Conservation (phyloP, 2,888 invertebrate species). For the Noctua pronuba region DNA sequence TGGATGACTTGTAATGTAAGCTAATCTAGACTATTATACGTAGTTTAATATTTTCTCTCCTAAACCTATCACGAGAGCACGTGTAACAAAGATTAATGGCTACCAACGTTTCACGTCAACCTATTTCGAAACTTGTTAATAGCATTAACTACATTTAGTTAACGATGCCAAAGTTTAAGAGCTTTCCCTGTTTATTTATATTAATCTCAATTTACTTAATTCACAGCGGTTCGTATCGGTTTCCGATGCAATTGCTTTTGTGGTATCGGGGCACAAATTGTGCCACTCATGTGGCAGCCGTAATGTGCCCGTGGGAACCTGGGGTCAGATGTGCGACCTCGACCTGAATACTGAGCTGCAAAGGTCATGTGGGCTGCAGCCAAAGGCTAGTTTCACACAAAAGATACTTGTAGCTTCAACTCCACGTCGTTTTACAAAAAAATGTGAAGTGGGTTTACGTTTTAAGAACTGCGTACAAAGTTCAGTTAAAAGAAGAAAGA, state of each 20-base stretch:
- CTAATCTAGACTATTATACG: conserved; percentile 23
- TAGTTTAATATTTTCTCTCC: conserved; percentile 26
- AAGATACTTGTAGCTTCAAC: conserved; percentile 52
- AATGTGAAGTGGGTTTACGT: neutral
- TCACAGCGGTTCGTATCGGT: conserved; percentile 46
- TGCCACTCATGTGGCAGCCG: conserved; percentile 59
- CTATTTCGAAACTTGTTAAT: conserved; percentile 54
- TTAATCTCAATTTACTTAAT: conserved; percentile 59
- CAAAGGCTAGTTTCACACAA: conserved; percentile 65
- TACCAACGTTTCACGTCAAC: conserved; percentile 31
- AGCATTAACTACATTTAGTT: conserved; percentile 22
- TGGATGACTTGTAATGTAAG: conserved; percentile 25
- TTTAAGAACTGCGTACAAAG: neutral
- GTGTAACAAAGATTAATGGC: conserved; percentile 58
- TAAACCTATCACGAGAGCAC: conserved; percentile 22
- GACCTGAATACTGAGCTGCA: conserved; percentile 77
- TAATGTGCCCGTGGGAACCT: conserved; percentile 69
- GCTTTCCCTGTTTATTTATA: conserved; percentile 34
- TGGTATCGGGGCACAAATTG: conserved; percentile 61
- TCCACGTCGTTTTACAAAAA: conserved; percentile 29
- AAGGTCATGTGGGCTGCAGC: conserved; percentile 75
- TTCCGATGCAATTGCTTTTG: conserved; percentile 59
- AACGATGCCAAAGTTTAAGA: conserved; percentile 34
- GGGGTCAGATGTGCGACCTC: conserved; percentile 78
- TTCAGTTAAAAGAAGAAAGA: neutral